phyloP scores from a whole-genome alignment of 2,888 invertebrate species.

The Artemia sinica region DNA sequence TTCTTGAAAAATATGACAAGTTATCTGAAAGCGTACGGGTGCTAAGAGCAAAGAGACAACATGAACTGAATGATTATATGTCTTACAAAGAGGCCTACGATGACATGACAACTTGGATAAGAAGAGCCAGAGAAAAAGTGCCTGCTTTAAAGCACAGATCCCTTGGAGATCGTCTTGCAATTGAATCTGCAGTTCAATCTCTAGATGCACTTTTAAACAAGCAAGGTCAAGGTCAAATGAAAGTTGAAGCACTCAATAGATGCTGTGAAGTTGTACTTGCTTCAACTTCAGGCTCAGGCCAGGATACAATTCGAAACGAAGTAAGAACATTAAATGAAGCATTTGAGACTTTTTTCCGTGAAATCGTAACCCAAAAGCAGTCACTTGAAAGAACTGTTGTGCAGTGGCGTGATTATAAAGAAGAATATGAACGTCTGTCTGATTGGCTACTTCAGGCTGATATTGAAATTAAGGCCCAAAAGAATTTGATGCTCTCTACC shows the following conservation, averaged over 20 bases:
- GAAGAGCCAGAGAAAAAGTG: conserved; percentile 68
- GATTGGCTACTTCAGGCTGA: conserved; percentile 87
- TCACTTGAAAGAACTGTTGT: conserved; percentile 60
- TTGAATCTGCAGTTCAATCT: conserved; percentile 73
- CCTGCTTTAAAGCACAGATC: conserved; percentile 68
- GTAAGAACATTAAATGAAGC: conserved; percentile 66
- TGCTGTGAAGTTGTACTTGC: conserved; percentile 70
- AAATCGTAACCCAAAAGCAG: conserved; percentile 65
- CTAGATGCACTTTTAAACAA: conserved; percentile 67
- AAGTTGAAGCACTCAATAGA: conserved; percentile 68
- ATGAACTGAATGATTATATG: conserved; percentile 70
- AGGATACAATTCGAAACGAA: conserved; percentile 61
- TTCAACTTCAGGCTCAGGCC: conserved; percentile 61
- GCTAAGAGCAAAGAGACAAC: conserved; percentile 56
- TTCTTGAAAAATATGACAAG: conserved; percentile 62
- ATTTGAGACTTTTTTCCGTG: conserved; percentile 65
- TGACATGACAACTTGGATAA: conserved; percentile 71
- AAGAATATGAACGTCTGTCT: conserved; percentile 72
- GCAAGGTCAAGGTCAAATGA: conserved; percentile 62
- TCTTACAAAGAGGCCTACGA: conserved; percentile 79
- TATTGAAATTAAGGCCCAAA: conserved; percentile 73
- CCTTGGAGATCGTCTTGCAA: conserved; percentile 64
- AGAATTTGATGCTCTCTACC: conserved; percentile 58
- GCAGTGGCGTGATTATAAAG: conserved; percentile 78
- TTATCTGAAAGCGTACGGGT: conserved; percentile 58